A percentile compares a stretch with the other conserved stretches of the same genome.
phyloP scores from a whole-genome alignment of 2,113 vertebrate species.

The Amblyornis subalaris region DNA sequence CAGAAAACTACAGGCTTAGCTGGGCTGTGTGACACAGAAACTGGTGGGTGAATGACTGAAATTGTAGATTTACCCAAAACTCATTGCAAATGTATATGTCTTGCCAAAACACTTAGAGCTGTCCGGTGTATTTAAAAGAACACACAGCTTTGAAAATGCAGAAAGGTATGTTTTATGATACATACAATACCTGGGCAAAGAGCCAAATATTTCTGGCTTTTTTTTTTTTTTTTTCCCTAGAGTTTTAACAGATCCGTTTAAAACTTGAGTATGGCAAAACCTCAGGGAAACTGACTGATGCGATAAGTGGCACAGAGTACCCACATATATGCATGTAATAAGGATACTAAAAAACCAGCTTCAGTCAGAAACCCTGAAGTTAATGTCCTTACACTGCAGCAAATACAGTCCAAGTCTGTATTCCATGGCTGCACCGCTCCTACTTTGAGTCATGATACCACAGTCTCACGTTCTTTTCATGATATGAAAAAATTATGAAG shows the following conservation, averaged over 20 bases:
- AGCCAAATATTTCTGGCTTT: background rate
- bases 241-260: background rate
- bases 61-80: background rate
- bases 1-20: background rate
- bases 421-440: rapidly evolving
- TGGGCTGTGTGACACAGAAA: background rate
- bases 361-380: background rate
- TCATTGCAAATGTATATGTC: background rate
- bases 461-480: background rate
- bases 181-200: background rate
- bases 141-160: background rate
- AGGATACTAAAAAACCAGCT: background rate
- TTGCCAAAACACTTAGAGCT: background rate
- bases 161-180: background rate
- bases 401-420: background rate
- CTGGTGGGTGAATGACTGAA: background rate
- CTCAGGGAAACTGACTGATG: background rate
- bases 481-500: background rate
- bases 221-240: rapidly evolving
- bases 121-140: background rate
- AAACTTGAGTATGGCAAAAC: background rate
- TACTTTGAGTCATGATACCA: background rate
- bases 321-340: background rate
- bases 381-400: background rate
- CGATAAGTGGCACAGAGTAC: background rate